These are phyloP conservation scores for Rhagoletis pomonella DNA, from an alignment of 1,140 invertebrate species.

Conservation along the genomic window DNA sequence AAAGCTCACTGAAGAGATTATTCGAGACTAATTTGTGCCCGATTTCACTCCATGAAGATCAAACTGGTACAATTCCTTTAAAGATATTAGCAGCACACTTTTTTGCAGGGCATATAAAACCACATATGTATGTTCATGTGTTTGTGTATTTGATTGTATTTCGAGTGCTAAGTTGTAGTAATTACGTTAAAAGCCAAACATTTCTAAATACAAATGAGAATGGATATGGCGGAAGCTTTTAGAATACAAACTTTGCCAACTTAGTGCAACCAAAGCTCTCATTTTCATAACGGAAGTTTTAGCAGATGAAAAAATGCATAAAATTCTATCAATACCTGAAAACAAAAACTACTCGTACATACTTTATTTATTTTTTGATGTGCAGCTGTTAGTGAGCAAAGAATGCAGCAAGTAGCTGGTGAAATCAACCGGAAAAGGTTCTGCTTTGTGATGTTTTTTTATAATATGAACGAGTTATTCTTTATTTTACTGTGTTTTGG, in stretches of 20 bases:
- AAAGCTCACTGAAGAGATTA: no score
- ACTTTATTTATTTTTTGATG: no score
- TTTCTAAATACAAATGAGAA: not conserved
- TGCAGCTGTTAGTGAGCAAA: not conserved
- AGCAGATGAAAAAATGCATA: not conserved
- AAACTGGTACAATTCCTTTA: no score
- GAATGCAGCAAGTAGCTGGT: not conserved
- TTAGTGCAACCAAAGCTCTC: no score
- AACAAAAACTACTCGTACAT: no score
- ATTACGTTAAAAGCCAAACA: constrained; percentile 14
- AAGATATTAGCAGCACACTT: no score
- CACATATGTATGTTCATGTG: no score
- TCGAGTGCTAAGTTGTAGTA: not conserved
- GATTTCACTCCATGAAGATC: no score
- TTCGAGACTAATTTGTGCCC: no score
- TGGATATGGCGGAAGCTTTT: not conserved
- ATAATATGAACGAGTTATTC: not conserved
- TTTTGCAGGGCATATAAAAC: no score
- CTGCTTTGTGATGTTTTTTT: not conserved
- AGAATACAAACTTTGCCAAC: no score
- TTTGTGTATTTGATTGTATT: not conserved
- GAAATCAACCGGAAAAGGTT: not conserved
- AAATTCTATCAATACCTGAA: not conserved
- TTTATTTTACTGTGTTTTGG: not conserved
- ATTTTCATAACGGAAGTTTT: no score